Conservation (phyloP, 2,888 invertebrate species). For the Liopterus haemorrhoidalis region DNA sequence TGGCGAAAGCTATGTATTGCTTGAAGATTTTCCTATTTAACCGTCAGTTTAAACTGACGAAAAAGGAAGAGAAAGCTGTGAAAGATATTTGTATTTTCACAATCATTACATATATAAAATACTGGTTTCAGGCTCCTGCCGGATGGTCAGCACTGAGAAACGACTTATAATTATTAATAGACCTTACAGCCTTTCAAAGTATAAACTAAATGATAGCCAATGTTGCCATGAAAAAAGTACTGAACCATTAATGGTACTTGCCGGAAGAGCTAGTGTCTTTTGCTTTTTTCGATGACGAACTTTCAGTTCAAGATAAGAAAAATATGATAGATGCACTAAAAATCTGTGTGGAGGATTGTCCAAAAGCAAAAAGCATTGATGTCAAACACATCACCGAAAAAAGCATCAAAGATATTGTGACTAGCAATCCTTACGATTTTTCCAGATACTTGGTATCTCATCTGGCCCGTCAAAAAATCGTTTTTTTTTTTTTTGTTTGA, state of each 20-base stretch:
- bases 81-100: constrained; percentile 22
- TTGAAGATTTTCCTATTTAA: constrained; percentile 30
- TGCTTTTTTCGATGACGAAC: constrained; percentile 28
- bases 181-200: constrained; percentile 13
- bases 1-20: constrained; percentile 31
- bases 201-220: constrained; percentile 16
- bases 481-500: too few relatives aligned
- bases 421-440: constrained; percentile 10
- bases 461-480: too few relatives aligned
- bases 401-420: constrained; percentile 10
- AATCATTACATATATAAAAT: constrained; percentile 14
- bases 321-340: constrained; percentile 11
- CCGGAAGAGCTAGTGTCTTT: constrained; percentile 24
- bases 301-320: constrained; percentile 14
- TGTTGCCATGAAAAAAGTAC: constrained; percentile 20
- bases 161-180: constrained; percentile 16
- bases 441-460: constrained; percentile 10
- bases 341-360: too few relatives aligned
- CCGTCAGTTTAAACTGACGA: constrained; percentile 26
- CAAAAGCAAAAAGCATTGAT: too few relatives aligned
- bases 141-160: constrained; percentile 14
- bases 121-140: constrained; percentile 19
- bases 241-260: constrained; percentile 28
- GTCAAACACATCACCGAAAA: constrained; percentile 4
- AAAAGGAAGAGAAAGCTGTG: constrained; percentile 13